Conservation (phyloP, 53 echinoderm and acorn worm genomes). For the Stichopus horrens region DNA sequence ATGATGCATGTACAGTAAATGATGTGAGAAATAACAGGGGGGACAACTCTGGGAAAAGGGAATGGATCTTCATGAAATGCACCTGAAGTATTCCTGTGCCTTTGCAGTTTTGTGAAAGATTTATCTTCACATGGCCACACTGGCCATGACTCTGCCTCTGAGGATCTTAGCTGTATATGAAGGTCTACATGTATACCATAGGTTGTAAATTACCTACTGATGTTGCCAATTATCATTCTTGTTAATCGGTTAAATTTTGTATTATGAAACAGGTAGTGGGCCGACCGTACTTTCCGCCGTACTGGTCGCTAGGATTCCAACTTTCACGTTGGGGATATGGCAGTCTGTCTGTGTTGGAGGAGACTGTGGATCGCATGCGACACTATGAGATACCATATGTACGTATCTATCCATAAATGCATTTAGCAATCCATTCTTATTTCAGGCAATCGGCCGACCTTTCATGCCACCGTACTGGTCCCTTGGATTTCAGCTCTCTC, state of each 20-base stretch:
- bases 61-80: too few species aligned
- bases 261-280: slow-evolving; percentile 70
- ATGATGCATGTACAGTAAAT: too few species aligned
- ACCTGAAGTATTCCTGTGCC: too few species aligned
- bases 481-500: slow-evolving; percentile 81
- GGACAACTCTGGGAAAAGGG: too few species aligned
- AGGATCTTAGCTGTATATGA: too few species aligned
- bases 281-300: slow-evolving; percentile 78
- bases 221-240: background rate
- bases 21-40: too few species aligned
- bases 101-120: too few species aligned
- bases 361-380: slow-evolving; percentile 67
- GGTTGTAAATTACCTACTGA: too few species aligned
- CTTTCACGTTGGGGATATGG: slow-evolving; percentile 87
- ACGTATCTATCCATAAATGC: slow-evolving; percentile 39
- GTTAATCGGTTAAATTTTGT: background rate
- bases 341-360: slow-evolving; percentile 58
- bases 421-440: background rate
- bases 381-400: slow-evolving; percentile 81
- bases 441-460: slow-evolving; percentile 76
- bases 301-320: slow-evolving; percentile 89
- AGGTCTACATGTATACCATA: too few species aligned
- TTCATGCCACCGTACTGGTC: slow-evolving; percentile 81
- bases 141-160: too few species aligned
- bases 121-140: too few species aligned